Percentiles rank a stretch among this genome's conserved stretches.
Conservation (phyloP, 1,140 invertebrate genomes). For the Drosophila triauraria region DNA sequence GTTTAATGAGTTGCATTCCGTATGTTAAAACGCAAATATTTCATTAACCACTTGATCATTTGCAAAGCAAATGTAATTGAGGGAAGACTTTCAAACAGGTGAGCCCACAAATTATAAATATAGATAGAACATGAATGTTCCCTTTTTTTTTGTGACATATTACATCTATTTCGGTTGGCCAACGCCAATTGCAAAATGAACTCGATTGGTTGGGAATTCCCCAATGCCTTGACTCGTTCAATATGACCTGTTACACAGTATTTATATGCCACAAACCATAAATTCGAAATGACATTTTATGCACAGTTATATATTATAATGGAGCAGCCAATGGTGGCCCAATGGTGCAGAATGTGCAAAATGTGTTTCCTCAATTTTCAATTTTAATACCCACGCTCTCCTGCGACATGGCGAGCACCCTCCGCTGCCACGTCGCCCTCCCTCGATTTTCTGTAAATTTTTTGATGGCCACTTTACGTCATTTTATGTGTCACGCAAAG, state of each 20-base stretch:
- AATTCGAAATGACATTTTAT: slow-evolving; percentile 73
- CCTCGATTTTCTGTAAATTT: slow-evolving; percentile 64
- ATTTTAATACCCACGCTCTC: slow-evolving; percentile 64
- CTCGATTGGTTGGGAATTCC: neutral
- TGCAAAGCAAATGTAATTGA: neutral
- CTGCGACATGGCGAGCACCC: neutral
- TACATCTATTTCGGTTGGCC: slow-evolving; percentile 5
- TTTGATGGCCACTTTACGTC: slow-evolving; percentile 74
- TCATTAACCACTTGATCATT: neutral
- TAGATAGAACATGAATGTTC: slow-evolving; percentile 10
- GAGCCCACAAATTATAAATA: slow-evolving; percentile 2
- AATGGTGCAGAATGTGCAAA: slow-evolving; percentile 54
- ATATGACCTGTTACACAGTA: slow-evolving; percentile 25
- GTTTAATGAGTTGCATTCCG: slow-evolving; percentile 32
- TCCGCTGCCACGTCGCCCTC: neutral
- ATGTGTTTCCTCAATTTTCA: slow-evolving; percentile 70
- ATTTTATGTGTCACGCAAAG: slow-evolving; percentile 66
- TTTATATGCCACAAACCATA: slow-evolving; percentile 34
- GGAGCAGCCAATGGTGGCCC: slow-evolving; percentile 36
- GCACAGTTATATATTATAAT: slow-evolving; percentile 60
- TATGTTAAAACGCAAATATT: neutral
- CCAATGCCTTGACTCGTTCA: slow-evolving; percentile 2
- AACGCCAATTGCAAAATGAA: slow-evolving; percentile 17
- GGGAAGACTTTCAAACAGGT: neutral
- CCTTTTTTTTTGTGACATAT: neutral